Percentiles rank a stretch among this genome's conserved stretches.
Evolutionary conservation across 92 coral and sea anemone genomes (phyloP).

Genomic region (Siderastrea radians): DNA sequence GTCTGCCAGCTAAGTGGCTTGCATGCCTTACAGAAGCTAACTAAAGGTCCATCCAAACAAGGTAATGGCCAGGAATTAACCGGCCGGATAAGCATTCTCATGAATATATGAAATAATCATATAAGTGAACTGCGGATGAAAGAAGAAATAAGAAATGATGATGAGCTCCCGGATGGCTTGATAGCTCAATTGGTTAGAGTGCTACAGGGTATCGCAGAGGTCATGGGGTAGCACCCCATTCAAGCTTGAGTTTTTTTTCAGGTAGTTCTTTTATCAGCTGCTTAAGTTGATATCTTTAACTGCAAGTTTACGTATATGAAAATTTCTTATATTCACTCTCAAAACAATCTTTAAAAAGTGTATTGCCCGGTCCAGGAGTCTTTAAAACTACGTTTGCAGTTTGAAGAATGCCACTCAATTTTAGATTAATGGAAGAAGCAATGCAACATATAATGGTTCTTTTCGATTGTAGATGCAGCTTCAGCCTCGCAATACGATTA

Average conservation of each 20-base stretch:
- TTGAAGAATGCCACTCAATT: background rate
- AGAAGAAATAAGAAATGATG: background rate
- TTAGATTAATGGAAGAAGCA: background rate
- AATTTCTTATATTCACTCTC: no score
- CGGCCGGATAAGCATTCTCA: no score
- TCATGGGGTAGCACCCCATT: no score
- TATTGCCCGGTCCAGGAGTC: background rate
- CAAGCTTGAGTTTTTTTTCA: no score
- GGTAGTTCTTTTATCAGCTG: no score
- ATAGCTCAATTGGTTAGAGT: no score
- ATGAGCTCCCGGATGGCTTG: no score
- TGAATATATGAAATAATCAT: background rate
- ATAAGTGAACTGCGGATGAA: background rate
- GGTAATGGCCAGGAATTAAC: background rate
- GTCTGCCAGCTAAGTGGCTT: conserved; percentile 37
- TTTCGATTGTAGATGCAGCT: background rate
- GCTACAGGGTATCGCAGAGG: no score
- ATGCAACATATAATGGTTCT: background rate
- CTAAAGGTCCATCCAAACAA: background rate
- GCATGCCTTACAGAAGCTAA: conserved; percentile 11
- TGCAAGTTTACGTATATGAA: no score
- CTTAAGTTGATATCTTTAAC: no score
- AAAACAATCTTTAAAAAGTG: no score
- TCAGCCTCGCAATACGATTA: background rate
- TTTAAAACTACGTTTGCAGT: background rate